Evolutionary conservation across 2,888 invertebrate genomes (phyloP), one percentile per base, ranked within the genome.

Genomic region (Pristionchus japonicus): DNA sequence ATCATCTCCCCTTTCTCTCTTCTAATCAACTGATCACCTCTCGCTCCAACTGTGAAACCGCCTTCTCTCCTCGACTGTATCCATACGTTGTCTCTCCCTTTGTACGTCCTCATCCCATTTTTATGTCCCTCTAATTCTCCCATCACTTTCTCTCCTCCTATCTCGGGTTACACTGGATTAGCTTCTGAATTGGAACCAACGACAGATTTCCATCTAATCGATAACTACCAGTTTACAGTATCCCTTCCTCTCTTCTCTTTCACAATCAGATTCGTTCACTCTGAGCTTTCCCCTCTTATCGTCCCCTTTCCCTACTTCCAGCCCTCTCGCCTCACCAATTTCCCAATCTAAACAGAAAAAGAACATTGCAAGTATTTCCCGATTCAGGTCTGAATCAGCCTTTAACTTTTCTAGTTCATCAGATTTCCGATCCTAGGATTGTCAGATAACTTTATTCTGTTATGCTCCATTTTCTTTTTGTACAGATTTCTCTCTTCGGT

Each of bases 181-280:
- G 77, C 47, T 40, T 47, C 77, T 77, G 43, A 77, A 77, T 77
- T 77, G 77, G 43, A 77, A 77, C 77, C 77, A 77, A 77, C 77
- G 77, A 77, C 77, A 77, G 77, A 77, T 43, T 9, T 17, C n/a
- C n/a, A n/a, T n/a, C 37, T 43, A 23, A 77, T 77, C 77, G 77
- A 77, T 77, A 13, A 27, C 43, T n/a, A 31, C 77, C 77, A 70
- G 34, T 37, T 27, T 77, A n/a, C n/a, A n/a, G n/a, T n/a, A 77
- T 77, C 43, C 77, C 43, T 17, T 47, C 47, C 7, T 67, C 70
- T 40, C 15, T 77, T n/a, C 17, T 43, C 77, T 43, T 47, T 77
- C 70, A 17, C 37, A 70, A 40, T 13, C 40, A 77, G 77, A 77
- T 77, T 77, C 77, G 77, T 27, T 47, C 77, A 27, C 27, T n/a